Base-by-base conservation (phyloP, 2,113 vertebrate genomes). In the Malaclemys terrapin region DNA sequence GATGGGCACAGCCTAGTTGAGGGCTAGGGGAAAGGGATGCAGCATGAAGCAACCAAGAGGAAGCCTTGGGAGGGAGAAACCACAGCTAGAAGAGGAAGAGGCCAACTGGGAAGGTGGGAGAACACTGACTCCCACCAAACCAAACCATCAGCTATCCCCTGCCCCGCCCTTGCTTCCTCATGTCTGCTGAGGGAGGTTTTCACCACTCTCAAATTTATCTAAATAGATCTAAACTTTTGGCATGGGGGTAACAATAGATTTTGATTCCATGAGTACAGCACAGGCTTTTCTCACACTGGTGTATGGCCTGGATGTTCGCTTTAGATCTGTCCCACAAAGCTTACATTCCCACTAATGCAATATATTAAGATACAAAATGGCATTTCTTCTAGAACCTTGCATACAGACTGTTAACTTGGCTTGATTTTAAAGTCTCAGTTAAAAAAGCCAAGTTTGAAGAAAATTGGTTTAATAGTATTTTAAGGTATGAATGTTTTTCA, bases 401-500 rank as follows among this genome's bases (percentile, higher is more conserved):
- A 29, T 47, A n/a, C 17, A 47, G 75, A 78, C 27, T 3, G 24
- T 78, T 78, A 85, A 86, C 89, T 52, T 56, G 1, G 49, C 2
- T 47, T 85, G 10, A 38, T 54, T 54, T 16, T 52, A 59, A 10
- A n/a, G 45, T 31, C 38, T 25, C 3, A 22, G 56, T 91, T 35
- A 42, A 6, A 13, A 54, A 53, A 82, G 27, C 3, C 13, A 82
- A 56, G 56, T 4, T 79, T 62, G 85, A 88, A 93, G 62, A 93
- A 76, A 86, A 89, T 76, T n/a, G n/a, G 83, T 93, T 91, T 53
- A 29, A 20, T 89, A 92, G 84, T 84, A 50, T 45, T 91, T 84
- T 81, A 20, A 81, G 79, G 31, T 76, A 85, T 50, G 19, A 35
- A 1, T 89, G 92, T 94, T 96, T 96, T 97, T 89, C 82, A 87